Evolutionary conservation across 2,797 vertebrate genomes (phyloP), one percentile per base, ranked within the genome.

Genomic region (Semaprochilodus insignis): DNA sequence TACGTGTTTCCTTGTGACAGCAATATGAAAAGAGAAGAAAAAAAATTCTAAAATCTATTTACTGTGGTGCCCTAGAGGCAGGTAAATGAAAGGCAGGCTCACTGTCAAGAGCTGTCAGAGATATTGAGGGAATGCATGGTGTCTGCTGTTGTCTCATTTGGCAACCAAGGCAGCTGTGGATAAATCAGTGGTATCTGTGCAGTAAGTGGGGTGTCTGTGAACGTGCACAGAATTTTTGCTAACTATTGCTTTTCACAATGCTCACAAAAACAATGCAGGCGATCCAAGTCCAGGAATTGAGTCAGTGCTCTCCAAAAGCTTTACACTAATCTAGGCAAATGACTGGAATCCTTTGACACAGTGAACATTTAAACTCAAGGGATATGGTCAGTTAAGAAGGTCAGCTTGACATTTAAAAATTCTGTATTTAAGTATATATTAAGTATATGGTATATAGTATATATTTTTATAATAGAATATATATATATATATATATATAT

Each of bases 11-110:
- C 44, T 40, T 72, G 21, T 36, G 51, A 55, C n/a, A 55, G 48
- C 11, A 78, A 48, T 59, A 59, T 44, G 16, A 59, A 75, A 31
- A 15, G 19, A 75, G 31, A 59, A 8, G 34, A 15, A 19, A 57
- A 23, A 74, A 19, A n/a, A 17, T 15, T 19, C 31, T 74, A 19
- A 25, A 36, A n/a, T 15, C 11, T 59, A 10, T 74, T 60, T 25
- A 40, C 44, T 60, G 31, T 75, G 21, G 55, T 44, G 13, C 34
- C 57, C 8, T 36, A 62, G n/a, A 19, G 34, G 31, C 55, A 60
- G 21, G 74, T n/a, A 74, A 74, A n/a, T 59, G 73, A 75, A 62
- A 75, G 21, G 34, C 13, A 16, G 34, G 17, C 19, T 21, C 19
- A 40, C 14, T 60, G 31, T 60, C 21, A 44, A 59, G 55, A 74